Conservation (phyloP, 2,797 vertebrate genomes). For the Propithecus deckenii region DNA sequence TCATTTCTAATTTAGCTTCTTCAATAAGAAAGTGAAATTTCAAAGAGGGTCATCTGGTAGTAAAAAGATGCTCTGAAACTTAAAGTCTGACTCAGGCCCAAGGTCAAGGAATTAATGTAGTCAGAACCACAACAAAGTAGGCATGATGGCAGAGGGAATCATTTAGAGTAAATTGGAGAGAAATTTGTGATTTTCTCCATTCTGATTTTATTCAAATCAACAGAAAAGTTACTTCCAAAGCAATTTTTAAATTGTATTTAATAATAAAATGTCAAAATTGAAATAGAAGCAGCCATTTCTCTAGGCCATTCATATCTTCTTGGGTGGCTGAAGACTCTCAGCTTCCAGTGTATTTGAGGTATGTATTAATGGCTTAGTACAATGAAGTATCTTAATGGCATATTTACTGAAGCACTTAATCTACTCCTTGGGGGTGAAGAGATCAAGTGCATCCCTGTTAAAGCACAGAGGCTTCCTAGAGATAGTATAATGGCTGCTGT, state of each 20-base stretch:
- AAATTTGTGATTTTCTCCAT: slow-evolving; percentile 31
- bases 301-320: neutral
- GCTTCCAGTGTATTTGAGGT: neutral
- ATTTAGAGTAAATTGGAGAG: slow-evolving; percentile 10
- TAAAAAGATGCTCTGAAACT: neutral
- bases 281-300: slow-evolving; percentile 6
- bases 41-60: neutral
- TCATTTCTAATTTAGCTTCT: slow-evolving; percentile 30
- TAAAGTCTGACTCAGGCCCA: neutral
- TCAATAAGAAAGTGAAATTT: slow-evolving; percentile 26
- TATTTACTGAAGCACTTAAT: slow-evolving; percentile 61
- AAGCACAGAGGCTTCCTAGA: neutral
- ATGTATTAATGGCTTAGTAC: slow-evolving; percentile 16
- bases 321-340: slow-evolving; percentile 31
- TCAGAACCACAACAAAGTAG: neutral
- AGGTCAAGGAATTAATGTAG: neutral
- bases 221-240: neutral
- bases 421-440: slow-evolving; percentile 35
- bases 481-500: neutral
- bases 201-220: slow-evolving; percentile 27
- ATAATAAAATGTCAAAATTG: neutral
- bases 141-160: neutral
- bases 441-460: slow-evolving; percentile 46
- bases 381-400: slow-evolving; percentile 52
- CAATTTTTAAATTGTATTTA: slow-evolving; percentile 40